A percentile compares a stretch with the other conserved stretches of the same genome.
Evolutionary conservation across 1,140 invertebrate species (phyloP).

Genomic region (Wiebesia pumilae): DNA sequence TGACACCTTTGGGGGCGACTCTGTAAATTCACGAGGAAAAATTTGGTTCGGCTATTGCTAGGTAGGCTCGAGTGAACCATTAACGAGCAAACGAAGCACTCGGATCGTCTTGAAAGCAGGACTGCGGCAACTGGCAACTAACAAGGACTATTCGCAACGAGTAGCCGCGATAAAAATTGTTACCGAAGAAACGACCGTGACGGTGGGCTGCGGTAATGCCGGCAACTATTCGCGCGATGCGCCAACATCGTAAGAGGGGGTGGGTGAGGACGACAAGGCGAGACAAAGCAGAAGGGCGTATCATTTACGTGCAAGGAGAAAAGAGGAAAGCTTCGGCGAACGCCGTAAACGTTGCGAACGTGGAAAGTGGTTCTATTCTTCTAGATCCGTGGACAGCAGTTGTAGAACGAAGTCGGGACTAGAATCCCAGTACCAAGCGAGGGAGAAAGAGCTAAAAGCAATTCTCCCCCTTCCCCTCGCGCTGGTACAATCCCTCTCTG

Average conservation of each 20-base stretch:
- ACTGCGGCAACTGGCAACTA: too few species aligned
- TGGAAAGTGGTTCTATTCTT: constrained; percentile 35
- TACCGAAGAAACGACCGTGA: too few species aligned
- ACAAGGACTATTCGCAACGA: too few species aligned
- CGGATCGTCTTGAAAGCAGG: too few species aligned
- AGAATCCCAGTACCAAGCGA: not conserved
- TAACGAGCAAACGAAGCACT: too few species aligned
- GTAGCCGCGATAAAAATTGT: too few species aligned
- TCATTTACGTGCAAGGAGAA: constrained; percentile 12
- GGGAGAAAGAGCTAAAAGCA: constrained; percentile 31
- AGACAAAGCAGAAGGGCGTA: constrained; percentile 19
- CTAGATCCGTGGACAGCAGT: not conserved
- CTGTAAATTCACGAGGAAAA: too few species aligned
- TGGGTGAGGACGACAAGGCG: not conserved
- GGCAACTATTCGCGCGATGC: too few species aligned
- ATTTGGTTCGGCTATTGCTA: too few species aligned
- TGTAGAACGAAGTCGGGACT: not conserved
- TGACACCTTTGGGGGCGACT: too few species aligned
- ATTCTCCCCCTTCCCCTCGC: constrained; percentile 26
- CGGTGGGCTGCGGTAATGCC: too few species aligned
- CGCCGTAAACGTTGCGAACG: constrained; percentile 1
- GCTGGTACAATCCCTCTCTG: constrained; percentile 33
- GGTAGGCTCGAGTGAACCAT: too few species aligned
- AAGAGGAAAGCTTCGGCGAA: constrained; percentile 10
- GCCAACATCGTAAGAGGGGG: not conserved